Evolutionary conservation across 2,113 vertebrate species (phyloP).

Genomic region (Haplotaxodon microlepis): DNA sequence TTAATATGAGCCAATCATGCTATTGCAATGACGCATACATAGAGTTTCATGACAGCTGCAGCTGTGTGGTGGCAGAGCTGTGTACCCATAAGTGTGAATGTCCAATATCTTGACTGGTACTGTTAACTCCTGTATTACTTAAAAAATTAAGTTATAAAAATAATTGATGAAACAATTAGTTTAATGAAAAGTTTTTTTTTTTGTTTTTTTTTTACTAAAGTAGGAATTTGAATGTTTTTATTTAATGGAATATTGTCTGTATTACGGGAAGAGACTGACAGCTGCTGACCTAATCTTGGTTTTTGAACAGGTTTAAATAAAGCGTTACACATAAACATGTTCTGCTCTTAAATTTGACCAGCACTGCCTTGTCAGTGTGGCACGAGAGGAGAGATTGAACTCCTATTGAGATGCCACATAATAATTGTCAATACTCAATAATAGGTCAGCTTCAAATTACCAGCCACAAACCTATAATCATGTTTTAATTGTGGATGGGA

Average conservation of each 20-base stretch:
- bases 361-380: not conserved
- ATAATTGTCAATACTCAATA: not conserved
- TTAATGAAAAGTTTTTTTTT: not conserved
- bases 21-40: not conserved
- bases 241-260: not conserved
- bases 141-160: not conserved
- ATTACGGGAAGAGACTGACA: not conserved
- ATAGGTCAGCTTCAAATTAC: not conserved
- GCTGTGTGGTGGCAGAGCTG: not conserved
- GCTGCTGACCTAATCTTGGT: not conserved
- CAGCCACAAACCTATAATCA: not conserved
- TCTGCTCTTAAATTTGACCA: not conserved
- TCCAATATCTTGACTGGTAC: not conserved
- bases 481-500: not conserved
- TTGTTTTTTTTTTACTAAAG: accelerated
- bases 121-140: not conserved
- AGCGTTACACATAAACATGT: not conserved
- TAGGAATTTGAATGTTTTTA: not conserved
- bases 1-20: not conserved
- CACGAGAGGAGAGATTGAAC: not conserved
- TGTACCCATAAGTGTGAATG: not conserved
- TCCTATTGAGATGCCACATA: not conserved
- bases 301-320: not conserved
- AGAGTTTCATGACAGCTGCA: not conserved
- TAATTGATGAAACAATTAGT: not conserved